Conservation (phyloP, 2,797 vertebrate genomes). For the Coluber constrictor region DNA sequence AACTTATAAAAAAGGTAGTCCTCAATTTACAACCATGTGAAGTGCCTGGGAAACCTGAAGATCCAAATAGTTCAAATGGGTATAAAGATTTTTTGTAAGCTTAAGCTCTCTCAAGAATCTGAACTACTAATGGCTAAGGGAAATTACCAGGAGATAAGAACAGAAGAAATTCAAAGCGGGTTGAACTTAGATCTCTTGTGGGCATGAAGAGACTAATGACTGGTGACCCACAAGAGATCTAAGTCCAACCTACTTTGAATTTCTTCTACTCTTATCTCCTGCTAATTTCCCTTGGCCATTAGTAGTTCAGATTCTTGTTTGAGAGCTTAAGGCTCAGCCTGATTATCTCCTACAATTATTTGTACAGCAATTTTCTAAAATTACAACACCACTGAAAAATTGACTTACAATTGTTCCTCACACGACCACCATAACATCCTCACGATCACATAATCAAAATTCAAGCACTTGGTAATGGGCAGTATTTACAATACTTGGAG, state of each 20-base stretch:
- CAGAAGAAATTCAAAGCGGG: not conserved
- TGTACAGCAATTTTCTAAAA: not conserved
- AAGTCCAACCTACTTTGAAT: no score
- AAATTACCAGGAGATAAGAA: not conserved
- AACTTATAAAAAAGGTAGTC: not conserved
- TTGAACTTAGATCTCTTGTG: not conserved
- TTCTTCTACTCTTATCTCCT: no score
- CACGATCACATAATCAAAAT: not conserved
- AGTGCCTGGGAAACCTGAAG: not conserved
- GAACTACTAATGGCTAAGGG: not conserved
- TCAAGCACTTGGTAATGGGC: not conserved
- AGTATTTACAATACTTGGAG: not conserved
- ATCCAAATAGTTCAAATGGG: not conserved
- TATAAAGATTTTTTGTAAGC: not conserved
- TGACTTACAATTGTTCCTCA: not conserved
- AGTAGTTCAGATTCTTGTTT: no score
- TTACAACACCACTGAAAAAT: not conserved
- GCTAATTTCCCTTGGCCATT: no score
- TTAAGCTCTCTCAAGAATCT: not conserved
- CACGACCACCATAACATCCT: not conserved
- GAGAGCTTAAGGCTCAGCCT: not conserved
- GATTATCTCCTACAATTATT: not conserved
- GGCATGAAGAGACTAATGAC: no score
- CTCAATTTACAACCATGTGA: not conserved
- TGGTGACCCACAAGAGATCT: no score